A percentile compares a stretch with the other conserved stretches of the same genome.
phyloP scores from a whole-genome alignment of 2,888 invertebrate genomes.

The Heliconius ismenius region DNA sequence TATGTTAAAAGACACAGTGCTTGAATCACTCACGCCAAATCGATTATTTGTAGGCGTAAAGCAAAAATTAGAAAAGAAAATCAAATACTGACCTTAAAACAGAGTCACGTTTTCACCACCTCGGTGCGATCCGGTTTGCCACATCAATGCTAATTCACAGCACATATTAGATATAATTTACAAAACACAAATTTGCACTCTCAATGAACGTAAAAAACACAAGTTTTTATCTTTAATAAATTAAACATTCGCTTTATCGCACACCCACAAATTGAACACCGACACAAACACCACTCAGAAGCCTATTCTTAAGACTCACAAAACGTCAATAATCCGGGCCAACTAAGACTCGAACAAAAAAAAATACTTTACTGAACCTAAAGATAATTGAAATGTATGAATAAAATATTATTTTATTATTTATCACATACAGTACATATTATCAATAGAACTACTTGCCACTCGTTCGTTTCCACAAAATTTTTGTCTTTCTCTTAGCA shows the following conservation, averaged over 20 bases:
- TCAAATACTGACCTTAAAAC: conserved; percentile 72
- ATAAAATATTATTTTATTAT: not conserved
- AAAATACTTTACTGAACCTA: conserved; percentile 13
- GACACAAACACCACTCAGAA: conserved; percentile 69
- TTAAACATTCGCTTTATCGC: conserved; percentile 52
- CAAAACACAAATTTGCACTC: conserved; percentile 49
- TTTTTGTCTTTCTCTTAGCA: conserved; percentile 26
- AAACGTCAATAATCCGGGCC: conserved; percentile 77
- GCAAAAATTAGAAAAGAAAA: conserved; percentile 45
- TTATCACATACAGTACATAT: not conserved
- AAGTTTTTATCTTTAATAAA: conserved; percentile 47
- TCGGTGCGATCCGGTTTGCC: conserved; percentile 77
- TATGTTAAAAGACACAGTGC: not conserved
- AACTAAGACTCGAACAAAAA: conserved; percentile 32
- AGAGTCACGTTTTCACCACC: conserved; percentile 75
- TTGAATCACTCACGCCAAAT: not conserved
- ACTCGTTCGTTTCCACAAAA: conserved; percentile 14
- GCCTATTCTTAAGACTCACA: conserved; percentile 60
- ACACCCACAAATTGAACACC: conserved; percentile 62
- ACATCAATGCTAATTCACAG: conserved; percentile 73
- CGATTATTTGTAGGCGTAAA: not conserved
- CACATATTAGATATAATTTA: conserved; percentile 58
- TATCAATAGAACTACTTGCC: conserved; percentile 13
- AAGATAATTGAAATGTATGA: conserved; percentile 5
- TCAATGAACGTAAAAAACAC: conserved; percentile 49